Conservation (phyloP, 2,113 vertebrate species). For the Cololabis saira region DNA sequence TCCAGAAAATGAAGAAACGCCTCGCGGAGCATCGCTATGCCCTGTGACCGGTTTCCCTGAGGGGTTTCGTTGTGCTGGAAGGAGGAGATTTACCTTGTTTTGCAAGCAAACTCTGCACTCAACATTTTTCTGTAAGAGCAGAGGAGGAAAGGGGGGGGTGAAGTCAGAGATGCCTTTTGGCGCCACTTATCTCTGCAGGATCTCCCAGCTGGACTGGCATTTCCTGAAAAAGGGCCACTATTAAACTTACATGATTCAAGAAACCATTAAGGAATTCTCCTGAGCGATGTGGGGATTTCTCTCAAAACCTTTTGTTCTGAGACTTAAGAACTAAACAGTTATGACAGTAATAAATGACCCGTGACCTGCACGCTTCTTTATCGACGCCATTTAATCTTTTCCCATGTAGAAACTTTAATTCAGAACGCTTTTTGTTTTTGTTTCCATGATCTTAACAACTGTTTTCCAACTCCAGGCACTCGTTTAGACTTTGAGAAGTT, state of each 20-base stretch:
- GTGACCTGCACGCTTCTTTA: not conserved
- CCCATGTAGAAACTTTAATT: too few relatives aligned
- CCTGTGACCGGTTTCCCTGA: too few relatives aligned
- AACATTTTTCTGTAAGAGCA: constrained; percentile 26
- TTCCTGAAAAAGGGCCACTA: constrained; percentile 61
- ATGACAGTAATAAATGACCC: constrained; percentile 5
- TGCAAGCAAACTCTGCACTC: constrained; percentile 36
- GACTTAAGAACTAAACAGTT: not conserved
- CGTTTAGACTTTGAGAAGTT: too few relatives aligned
- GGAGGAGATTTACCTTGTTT: constrained; percentile 32
- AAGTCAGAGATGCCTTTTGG: constrained; percentile 63
- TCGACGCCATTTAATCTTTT: too few relatives aligned
- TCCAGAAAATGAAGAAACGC: too few relatives aligned
- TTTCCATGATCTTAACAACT: too few relatives aligned
- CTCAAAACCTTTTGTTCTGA: not conserved
- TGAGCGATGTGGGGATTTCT: not conserved
- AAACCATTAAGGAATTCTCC: constrained; percentile 17
- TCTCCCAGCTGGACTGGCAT: constrained; percentile 73
- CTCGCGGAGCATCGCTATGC: too few relatives aligned
- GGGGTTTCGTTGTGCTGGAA: constrained; percentile 9
- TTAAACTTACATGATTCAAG: constrained; percentile 13
- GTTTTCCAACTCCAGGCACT: too few relatives aligned
- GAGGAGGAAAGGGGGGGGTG: constrained; percentile 15
- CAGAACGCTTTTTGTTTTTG: too few relatives aligned
- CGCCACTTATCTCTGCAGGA: constrained; percentile 73